These are phyloP conservation scores for Macrostomum lignano DNA, from an alignment of 1,140 invertebrate genomes.

Conservation along the genomic window DNA sequence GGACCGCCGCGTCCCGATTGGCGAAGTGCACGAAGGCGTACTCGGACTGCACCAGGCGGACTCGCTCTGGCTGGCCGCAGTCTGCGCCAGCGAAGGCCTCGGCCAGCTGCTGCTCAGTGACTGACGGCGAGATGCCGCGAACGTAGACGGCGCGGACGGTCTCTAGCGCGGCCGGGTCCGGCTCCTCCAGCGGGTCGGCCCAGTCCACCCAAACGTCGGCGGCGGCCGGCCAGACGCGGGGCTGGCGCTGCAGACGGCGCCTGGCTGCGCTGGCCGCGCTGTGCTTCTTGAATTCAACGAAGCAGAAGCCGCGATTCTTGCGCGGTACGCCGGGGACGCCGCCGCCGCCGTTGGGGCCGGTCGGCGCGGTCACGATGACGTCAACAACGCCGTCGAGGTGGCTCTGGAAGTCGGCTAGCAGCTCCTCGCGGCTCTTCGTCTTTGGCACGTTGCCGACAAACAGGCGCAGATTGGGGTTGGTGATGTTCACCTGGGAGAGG, in stretches of 20 bases:
- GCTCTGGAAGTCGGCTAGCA: conserved; percentile 96
- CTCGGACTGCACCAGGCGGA: conserved; percentile 96
- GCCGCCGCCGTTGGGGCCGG: conserved; percentile 52
- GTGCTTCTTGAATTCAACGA: conserved; percentile 93
- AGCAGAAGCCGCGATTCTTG: no score
- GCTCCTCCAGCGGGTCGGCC: conserved; percentile 96
- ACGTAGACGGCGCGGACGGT: no score
- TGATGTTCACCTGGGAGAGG: conserved; percentile 95
- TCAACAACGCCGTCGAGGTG: conserved; percentile 84
- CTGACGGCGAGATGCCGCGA: no score
- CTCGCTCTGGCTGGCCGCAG: conserved; percentile 78
- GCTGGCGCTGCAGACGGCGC: conserved; percentile 39
- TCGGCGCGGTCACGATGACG: conserved; percentile 92
- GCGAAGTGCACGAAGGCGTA: conserved; percentile 98
- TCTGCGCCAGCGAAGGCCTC: conserved; percentile 63
- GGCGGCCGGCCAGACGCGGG: no score
- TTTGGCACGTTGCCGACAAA: conserved; percentile 99
- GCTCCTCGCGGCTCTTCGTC: conserved; percentile 93
- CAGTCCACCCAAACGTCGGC: conserved; percentile 96
- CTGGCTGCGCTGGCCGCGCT: conserved; percentile 91
- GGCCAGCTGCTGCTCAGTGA: conserved; percentile 75
- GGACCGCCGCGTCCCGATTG: conserved; percentile 71
- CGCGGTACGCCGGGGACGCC: no score
- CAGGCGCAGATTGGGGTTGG: conserved; percentile 95
- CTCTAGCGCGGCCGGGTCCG: no score